Evolutionary conservation across 2,888 invertebrate genomes (phyloP), one percentile per base, ranked within the genome.

Genomic region (Gasteruption jaculator): DNA sequence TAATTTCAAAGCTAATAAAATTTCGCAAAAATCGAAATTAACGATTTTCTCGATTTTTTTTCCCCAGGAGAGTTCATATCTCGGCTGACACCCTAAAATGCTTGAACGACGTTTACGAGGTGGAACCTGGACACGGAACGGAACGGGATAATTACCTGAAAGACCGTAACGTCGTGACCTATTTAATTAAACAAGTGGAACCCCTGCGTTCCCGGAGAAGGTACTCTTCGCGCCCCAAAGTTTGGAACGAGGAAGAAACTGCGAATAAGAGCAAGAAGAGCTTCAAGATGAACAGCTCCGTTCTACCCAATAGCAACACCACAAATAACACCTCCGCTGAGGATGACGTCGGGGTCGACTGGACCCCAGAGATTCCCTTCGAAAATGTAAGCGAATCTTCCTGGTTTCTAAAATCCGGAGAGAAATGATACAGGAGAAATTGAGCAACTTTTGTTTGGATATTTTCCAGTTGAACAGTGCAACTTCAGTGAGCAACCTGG

Each of bases 331-430:
- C 76, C 55, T 77, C 79, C 40, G 76, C 81, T 2, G 89, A 90
- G 18, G 90, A 90, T 26, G 89, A 89, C 56, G 80, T 81, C 42
- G 83, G 83, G 1, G 81, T 84, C 0, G 89, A 90, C 58, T 92
- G 91, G 91, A 90, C 83, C 15, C 91, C 92, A 0, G 92, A 92
- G 74, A 89, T 91, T 68, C 92, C 91, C 1, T 92, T 92, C 66
- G 86, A 87, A 74, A 90, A 91, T 73, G 91, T 91, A 75, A 72
- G 75, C n/a, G n/a, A n/a, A n/a, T n/a, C n/a, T n/a, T n/a, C n/a
- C n/a, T n/a, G n/a, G n/a, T n/a, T n/a, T n/a, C n/a, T n/a, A n/a
- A n/a, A n/a, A n/a, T n/a, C n/a, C n/a, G n/a, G n/a, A n/a, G n/a
- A n/a, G n/a, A n/a, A n/a, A n/a, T n/a, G n/a, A n/a, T 22, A 22